Base-by-base conservation (phyloP, 2,888 invertebrate species). In the Coelopa pilipes region DNA sequence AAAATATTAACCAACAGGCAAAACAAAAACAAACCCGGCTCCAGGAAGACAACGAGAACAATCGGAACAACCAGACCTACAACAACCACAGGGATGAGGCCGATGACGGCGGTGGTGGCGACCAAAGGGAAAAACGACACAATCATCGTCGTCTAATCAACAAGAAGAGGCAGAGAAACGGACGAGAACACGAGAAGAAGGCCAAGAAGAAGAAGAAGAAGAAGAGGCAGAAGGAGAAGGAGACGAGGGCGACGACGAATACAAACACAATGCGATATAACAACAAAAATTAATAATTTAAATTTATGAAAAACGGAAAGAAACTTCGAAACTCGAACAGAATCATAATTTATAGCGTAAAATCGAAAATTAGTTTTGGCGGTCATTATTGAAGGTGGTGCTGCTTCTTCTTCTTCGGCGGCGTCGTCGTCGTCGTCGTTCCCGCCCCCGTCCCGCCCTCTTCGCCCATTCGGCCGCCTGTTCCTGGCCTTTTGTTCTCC, bases 221-320 rank as follows among this genome's bases (percentile, higher is more conserved):
- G 34, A 34, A 34, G 34, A 34, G 7, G 7, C 34, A 34, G 34
- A 34, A 34, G 34, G 7, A 34, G 34, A 34, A 34, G 34, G 7
- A 34, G 34, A 34, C 34, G 34, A 34, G 34, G 34, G 34, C 34
- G 34, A 34, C 34, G 34, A 34, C 7, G 34, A 34, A 34, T 34
- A 66, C 66, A 47, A 66, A 59, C 57, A 59, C 24, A 73, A 47
- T 46, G 57, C 19, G 21, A 24, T 15, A 13, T 62, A 53, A 24
- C 15, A 66, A 53, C 53, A 70, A 80, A 85, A 85, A 84, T 83
- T 82, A 83, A 84, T 85, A 85, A 84, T 84, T 85, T 80, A 84
- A 84, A 84, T 85, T 85, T 84, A 85, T 84, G 84, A 81, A 84
- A 84, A 84, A 84, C 84, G 84, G 84, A 84, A 85, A 84, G 83